Base-by-base conservation (phyloP, 2,888 invertebrate genomes). In the Zhuqinia jingwanae region DNA sequence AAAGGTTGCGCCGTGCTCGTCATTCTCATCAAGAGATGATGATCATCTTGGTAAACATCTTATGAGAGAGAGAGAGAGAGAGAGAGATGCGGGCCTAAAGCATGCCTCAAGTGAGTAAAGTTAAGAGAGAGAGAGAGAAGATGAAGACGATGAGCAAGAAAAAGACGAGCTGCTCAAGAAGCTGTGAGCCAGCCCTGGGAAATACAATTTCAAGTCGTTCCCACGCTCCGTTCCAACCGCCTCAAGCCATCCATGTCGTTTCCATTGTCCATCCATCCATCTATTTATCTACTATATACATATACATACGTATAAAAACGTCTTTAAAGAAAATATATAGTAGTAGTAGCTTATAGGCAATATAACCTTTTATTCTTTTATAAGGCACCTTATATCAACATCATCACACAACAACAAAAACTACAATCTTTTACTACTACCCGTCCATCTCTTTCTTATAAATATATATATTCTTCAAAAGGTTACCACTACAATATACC, bases 11-110 rank as follows among this genome's bases (percentile, higher is more conserved):
- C 76, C 83, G 83, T 76, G 76, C 83, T 83, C 81, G 73, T 81
- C 83, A 73, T 83, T 75, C 58, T 82, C 82, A 82, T 82, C 82
- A 83, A 50, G 68, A 58, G 86, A 83, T 86, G 73, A 88, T 88
- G 73, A 88, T 88, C 86, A 82, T 88, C 87, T 89, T 75, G 85
- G 89, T 89, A 89, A 89, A 89, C 89, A 89, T 89, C 87, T 89
- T 86, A 75, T 20, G 65, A 76, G 76, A 53, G 83, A 73, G 73
- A 50, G 60, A 60, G 60, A 25, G 27, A 60, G 27, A 60, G n/a
- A 53, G 17, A 60, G 22, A 27, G 58, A 85, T 85, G 78, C 70
- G 85, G 85, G 79, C 63, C 53, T 63, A 85, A 58, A 82, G 79
- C 45, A 68, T 68, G 68, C 68, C 84, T 58, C 20, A 25, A 76